Base-by-base conservation (phyloP, 2,888 invertebrate genomes). In the Agrilus cyanescens region DNA sequence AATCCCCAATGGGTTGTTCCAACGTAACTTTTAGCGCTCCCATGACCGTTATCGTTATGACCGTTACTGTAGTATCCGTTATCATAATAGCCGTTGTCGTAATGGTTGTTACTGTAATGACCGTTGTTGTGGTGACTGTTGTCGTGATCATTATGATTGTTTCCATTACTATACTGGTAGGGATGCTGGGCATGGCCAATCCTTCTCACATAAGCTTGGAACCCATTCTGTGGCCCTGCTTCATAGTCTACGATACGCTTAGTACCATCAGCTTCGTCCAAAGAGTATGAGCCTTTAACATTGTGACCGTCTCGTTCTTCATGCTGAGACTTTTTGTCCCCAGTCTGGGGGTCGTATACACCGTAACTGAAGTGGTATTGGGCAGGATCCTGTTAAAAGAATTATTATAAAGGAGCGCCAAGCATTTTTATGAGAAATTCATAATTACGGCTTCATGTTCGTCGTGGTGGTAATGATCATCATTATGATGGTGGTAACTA, bases 191-290 rank as follows among this genome's bases (percentile, higher is more conserved):
- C 59, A 47, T 60, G 58, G 16, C 62, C 62, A 10, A 58, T 54
- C 43, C 57, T 56, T 37, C 54, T 52, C 2, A 62, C 62, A 20
- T 58, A 57, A 16, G 62, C 63, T 42, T 60, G 59, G 54, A 62
- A 62, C 13, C 63, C 63, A 16, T 48, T 48, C 31, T 63, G 55
- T 32, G 56, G 56, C 40, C 56, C 60, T 12, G 61, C 54, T 29
- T 53, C 57, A 52, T 66, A 66, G 44, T 65, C 59, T 12, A 66
- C 66, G 5, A 60, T 53, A 12, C 66, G 56, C n/a, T 55, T 56
- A 42, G 64, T 63, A 45, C 65, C 65, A 51, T 66, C 66, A 30
- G 66, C 57, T 48, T 65, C 64, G 25, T 61, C 55, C 12, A 66
- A 43, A 34, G 57, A 54, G 53, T 66, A 65, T n/a, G 52, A 56